phyloP scores from a whole-genome alignment of 2,113 vertebrate genomes.

The Ginglymostoma cirratum region DNA sequence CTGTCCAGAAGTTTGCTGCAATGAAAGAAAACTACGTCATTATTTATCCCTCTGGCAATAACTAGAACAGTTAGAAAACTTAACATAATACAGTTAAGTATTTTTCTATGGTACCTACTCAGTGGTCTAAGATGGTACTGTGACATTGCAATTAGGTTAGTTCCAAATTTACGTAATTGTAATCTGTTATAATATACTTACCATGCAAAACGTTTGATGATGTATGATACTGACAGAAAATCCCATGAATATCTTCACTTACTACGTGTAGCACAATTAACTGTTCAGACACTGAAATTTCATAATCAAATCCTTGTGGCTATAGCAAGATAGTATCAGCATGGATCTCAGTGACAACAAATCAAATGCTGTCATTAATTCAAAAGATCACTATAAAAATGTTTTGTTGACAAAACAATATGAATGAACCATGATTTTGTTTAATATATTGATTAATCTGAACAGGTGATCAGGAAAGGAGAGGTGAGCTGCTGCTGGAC shows the following conservation, averaged over 20 bases:
- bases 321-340: background rate
- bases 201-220: background rate
- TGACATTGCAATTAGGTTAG: background rate
- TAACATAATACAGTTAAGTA: background rate
- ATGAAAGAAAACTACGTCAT: background rate
- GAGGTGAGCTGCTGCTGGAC: constrained; percentile 99
- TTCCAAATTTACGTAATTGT: background rate
- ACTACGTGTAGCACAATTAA: background rate
- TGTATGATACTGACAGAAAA: background rate
- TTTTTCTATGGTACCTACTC: background rate
- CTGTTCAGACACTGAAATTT: background rate
- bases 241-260: background rate
- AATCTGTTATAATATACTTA: background rate
- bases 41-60: background rate
- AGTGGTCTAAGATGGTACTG: background rate
- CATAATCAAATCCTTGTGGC: background rate
- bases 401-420: background rate
- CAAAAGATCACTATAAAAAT: background rate
- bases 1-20: background rate
- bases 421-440: background rate
- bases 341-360: background rate
- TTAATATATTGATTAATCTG: background rate
- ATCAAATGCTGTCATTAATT: too few relatives aligned
- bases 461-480: constrained; percentile 93
- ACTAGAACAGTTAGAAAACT: background rate